These are phyloP conservation scores for Tachysurus fulvidraco DNA, from an alignment of 2,113 vertebrate species.

Conservation along the genomic window DNA sequence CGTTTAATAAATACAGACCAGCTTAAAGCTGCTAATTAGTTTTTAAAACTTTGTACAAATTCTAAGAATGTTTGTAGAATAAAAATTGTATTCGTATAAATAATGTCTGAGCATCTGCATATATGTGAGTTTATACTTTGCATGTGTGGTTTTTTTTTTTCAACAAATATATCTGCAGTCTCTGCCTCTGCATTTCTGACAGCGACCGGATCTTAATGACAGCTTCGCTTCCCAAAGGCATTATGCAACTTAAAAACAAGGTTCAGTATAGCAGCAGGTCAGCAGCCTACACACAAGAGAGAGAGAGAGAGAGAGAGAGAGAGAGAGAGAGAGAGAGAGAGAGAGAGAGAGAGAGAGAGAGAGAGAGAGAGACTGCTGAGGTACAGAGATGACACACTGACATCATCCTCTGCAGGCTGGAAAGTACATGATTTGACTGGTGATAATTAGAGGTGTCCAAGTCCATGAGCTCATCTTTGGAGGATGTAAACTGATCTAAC, in stretches of 20 bases:
- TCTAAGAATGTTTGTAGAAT: no score
- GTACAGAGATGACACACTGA: neutral
- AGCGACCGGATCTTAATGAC: conserved; percentile 27
- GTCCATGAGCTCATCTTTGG: neutral
- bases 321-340: conserved; percentile 17
- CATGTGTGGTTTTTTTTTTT: conserved; percentile 1
- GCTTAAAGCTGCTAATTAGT: no score
- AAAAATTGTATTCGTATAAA: neutral
- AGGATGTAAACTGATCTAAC: conserved; percentile 6
- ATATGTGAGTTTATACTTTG: conserved; percentile 12
- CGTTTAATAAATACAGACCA: neutral
- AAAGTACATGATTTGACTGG: conserved; percentile 2
- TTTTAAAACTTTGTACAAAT: neutral
- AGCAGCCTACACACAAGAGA: conserved; percentile 35
- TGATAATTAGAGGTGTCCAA: conserved; percentile 19
- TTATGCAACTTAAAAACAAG: conserved; percentile 44
- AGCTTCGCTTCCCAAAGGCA: conserved; percentile 11
- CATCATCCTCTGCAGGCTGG: neutral
- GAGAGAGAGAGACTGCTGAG: conserved; percentile 8
- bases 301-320: neutral
- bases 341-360: neutral
- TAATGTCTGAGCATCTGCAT: conserved; percentile 1
- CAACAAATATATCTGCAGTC: conserved; percentile 5
- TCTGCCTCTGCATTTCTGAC: conserved; percentile 11
- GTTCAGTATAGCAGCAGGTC: conserved; percentile 29